Evolutionary conservation across 1,140 invertebrate genomes (phyloP).

Genomic region (Babylonia areolata): DNA sequence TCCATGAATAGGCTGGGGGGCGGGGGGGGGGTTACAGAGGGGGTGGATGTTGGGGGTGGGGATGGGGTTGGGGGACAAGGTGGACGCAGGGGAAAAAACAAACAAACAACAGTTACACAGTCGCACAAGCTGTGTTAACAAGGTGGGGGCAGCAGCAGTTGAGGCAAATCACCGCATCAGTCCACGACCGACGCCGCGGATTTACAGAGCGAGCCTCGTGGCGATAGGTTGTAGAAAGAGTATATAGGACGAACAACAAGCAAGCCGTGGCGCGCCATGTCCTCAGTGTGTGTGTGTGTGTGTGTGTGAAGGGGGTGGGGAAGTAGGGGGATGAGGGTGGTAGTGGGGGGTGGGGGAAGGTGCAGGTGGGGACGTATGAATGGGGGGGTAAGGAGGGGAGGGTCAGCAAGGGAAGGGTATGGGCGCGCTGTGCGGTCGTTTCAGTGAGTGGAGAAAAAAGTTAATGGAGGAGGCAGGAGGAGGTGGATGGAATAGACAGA

Average conservation of each 20-base stretch:
- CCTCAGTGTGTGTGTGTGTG: neutral
- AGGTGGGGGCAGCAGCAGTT: neutral
- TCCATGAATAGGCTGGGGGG: too few relatives aligned
- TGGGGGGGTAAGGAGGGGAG: neutral
- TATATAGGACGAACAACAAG: too few relatives aligned
- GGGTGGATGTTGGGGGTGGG: too few relatives aligned
- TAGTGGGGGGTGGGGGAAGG: neutral
- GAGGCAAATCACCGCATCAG: neutral
- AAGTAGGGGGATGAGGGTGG: neutral
- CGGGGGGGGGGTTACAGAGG: too few relatives aligned
- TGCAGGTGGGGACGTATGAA: neutral
- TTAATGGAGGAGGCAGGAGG: too few relatives aligned
- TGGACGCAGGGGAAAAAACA: too few relatives aligned
- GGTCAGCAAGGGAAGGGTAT: neutral
- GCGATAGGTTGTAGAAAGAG: too few relatives aligned
- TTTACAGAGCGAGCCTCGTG: neutral
- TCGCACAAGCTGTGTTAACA: constrained; percentile 2
- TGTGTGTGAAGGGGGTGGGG: neutral
- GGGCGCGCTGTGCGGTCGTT: too few relatives aligned
- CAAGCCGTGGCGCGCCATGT: too few relatives aligned
- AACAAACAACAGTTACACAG: neutral
- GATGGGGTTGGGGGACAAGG: too few relatives aligned
- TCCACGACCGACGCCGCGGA: neutral
- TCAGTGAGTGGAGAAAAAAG: too few relatives aligned
- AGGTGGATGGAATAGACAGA: too few relatives aligned